Evolutionary conservation across 2,888 invertebrate species (phyloP), one percentile per base, ranked within the genome.

Genomic region (Hirtodrosophila trivittata): DNA sequence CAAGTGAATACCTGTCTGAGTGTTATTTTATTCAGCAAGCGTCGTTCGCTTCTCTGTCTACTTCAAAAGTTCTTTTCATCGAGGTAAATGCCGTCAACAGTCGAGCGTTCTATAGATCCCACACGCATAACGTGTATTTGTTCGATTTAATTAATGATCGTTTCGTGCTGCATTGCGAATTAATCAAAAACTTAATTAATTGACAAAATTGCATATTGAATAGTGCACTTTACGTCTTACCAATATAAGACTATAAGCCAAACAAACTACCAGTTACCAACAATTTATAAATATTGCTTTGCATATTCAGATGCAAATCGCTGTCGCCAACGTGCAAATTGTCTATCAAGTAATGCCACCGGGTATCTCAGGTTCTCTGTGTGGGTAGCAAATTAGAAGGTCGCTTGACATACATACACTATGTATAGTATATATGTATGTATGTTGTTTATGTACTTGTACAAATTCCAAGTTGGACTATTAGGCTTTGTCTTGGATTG

Each of bases 311-410:
- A 77, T 80, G 81, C 65, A 81, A 77, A 77, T 78, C 55, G 64
- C 71, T 81, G 78, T 78, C 78, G 85, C 85, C 78, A 78, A 78
- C 82, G 78, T 85, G 85, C 78, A 85, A 78, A n/a, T n/a, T 77
- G 67, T 46, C 56, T 49, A 58, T 49, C 75, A 67, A 59, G 16
- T 64, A 67, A 47, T 75, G 75, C 78, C 75, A 72, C 72, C 63
- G 58, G 55, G 62, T 68, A 55, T 46, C 12, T 25, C 21, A 60
- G 59, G 50, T 46, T 41, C 12, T 42, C 51, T 52, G 71, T 70
- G 52, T n/a, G n/a, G n/a, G n/a, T n/a, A n/a, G n/a, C n/a, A n/a
- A n/a, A n/a, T n/a, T n/a, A n/a, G n/a, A n/a, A n/a, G n/a, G n/a
- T n/a, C n/a, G n/a, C n/a, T n/a, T n/a, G n/a, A n/a, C n/a, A n/a